Percentiles rank a stretch among this genome's conserved stretches.
Conservation (phyloP, 2,113 vertebrate genomes). For the Panthera tigris region DNA sequence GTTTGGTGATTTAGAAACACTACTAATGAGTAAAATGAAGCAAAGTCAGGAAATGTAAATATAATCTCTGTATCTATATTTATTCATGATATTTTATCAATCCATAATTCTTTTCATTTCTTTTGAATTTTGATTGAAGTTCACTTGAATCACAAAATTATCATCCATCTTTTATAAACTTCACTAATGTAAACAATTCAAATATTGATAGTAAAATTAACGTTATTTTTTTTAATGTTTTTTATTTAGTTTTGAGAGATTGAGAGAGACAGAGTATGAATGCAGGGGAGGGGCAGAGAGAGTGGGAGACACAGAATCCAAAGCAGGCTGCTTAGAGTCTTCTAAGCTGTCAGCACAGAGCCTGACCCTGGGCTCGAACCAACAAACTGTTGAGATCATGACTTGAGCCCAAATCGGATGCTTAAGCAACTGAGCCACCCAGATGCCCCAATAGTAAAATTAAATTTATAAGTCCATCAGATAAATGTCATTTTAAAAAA, state of each 20-base stretch:
- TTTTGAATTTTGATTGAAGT: not conserved
- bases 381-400: no score
- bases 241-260: no score
- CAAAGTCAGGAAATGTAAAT: conserved; percentile 73
- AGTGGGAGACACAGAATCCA: no score
- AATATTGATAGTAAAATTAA: not conserved
- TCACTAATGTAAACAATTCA: not conserved
- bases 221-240: not conserved
- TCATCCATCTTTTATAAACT: not conserved
- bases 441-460: not conserved
- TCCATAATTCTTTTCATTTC: not conserved
- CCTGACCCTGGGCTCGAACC: no score
- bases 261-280: no score
- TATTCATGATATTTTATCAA: conserved; percentile 72
- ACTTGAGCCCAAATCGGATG: no score
- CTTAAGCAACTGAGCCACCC: no score
- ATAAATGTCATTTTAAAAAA: not conserved
- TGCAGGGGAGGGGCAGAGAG: no score
- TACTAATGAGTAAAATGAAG: conserved; percentile 74
- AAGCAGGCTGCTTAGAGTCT: no score
- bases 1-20: conserved; percentile 70
- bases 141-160: not conserved
- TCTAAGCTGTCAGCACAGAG: no score
- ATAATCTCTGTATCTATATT: conserved; percentile 68
- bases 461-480: not conserved